A percentile compares a stretch with the other conserved stretches of the same genome.
phyloP scores from a whole-genome alignment of 2,888 invertebrate species.

The Achlya flavicornis region DNA sequence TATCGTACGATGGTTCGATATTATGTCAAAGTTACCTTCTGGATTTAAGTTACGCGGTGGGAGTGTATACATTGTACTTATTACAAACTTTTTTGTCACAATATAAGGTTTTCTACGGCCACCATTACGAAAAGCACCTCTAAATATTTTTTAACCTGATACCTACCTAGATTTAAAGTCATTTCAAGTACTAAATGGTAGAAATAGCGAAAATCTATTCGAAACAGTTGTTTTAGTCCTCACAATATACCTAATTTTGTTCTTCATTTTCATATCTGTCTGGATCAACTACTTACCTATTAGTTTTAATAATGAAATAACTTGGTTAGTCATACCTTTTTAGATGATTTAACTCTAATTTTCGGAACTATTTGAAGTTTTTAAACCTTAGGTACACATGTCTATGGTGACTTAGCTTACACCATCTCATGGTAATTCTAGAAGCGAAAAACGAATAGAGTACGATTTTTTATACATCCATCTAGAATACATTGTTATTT shows the following conservation, averaged over 20 bases:
- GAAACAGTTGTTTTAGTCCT: background rate
- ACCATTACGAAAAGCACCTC: conserved; percentile 35
- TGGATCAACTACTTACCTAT: background rate
- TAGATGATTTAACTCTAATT: conserved; percentile 4
- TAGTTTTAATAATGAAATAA: background rate
- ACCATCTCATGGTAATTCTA: conserved; percentile 11
- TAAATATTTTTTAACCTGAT: conserved; percentile 17
- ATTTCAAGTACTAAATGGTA: background rate
- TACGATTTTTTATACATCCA: no score
- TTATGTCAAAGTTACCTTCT: background rate
- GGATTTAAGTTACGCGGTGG: conserved; percentile 14
- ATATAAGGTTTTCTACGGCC: conserved; percentile 23
- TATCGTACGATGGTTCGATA: background rate
- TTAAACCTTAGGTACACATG: conserved; percentile 27
- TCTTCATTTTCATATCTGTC: no score
- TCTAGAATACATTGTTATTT: background rate
- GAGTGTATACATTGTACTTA: conserved; percentile 25
- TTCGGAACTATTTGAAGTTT: conserved; percentile 19
- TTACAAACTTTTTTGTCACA: conserved; percentile 17
- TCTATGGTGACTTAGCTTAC: conserved; percentile 36
- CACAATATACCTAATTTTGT: no score
- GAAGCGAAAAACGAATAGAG: background rate
- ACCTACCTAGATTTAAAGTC: conserved; percentile 9
- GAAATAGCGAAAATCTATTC: background rate
- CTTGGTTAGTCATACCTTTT: background rate